Evolutionary conservation across 2,888 invertebrate species (phyloP), one percentile per base, ranked within the genome.

Genomic region (Acleris emargana): DNA sequence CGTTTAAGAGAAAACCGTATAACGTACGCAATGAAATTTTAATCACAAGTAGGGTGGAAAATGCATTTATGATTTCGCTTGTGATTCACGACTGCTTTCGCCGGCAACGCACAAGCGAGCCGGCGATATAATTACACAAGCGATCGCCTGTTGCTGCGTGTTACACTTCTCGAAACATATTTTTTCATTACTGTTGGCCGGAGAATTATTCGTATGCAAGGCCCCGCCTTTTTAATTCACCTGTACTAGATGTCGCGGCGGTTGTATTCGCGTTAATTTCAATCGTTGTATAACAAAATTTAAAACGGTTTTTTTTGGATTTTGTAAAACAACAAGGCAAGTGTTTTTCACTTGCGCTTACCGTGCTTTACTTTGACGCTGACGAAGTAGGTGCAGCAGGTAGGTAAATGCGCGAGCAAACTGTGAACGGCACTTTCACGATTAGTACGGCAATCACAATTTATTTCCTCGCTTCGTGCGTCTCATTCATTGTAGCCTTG

Each of bases 401-500:
- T 53, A 58, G 38, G 53, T 53, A 78, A 82, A 77, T 73, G 75
- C 79, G 74, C 77, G 76, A 76, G 72, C 76, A 81, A 83, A 79
- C 82, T 85, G 84, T 74, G 80, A 78, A 77, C 72, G 82, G 82
- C 84, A 90, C 90, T 90, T 90, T 90, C 89, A 88, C 90, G 80
- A 81, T 85, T 84, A 73, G 71, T 38, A 38, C 38, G 38, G 4
- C 38, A n/a, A n/a, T 17, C 47, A 47, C n/a, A 17, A 17, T 17
- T n/a, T 18, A 47, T 47, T 18, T n/a, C 47, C n/a, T 18, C 47
- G 47, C 47, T 18, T 78, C 72, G 69, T 64, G 71, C 68, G 73
- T 75, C 69, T 76, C 73, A 76, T 79, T 38, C 38, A 38, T 38
- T 38, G 1, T 38, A 13, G 38, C 13, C 13, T 38, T 38, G 38